Percentiles rank a stretch among this genome's conserved stretches.
These are phyloP conservation scores for Empidonax traillii DNA, from an alignment of 2,113 vertebrate genomes.

Conservation along the genomic window DNA sequence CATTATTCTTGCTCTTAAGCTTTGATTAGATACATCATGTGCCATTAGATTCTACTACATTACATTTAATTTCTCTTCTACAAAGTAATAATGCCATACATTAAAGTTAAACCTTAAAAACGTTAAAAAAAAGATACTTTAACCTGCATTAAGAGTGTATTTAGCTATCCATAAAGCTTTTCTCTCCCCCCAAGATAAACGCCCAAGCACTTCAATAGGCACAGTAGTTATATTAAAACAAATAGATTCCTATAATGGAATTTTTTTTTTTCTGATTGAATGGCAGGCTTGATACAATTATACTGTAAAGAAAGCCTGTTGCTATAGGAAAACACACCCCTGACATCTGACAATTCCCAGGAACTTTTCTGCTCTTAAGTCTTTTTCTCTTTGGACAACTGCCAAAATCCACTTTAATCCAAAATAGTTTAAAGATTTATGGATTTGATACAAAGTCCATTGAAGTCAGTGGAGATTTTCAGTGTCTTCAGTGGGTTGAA, in stretches of 20 bases:
- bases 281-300: not conserved
- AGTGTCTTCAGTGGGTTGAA: not conserved
- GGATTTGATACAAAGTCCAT: not conserved
- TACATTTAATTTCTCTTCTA: constrained; percentile 43
- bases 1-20: constrained; percentile 31
- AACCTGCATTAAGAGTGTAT: constrained; percentile 22
- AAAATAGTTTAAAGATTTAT: not conserved
- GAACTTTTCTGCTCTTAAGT: not conserved
- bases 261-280: not conserved
- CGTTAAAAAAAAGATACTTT: constrained; percentile 25
- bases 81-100: constrained; percentile 23
- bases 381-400: constrained; percentile 22
- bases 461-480: constrained; percentile 4
- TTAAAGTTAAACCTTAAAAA: constrained; percentile 54
- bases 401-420: constrained; percentile 39
- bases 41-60: constrained; percentile 7
- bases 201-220: constrained; percentile 8
- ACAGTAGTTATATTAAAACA: constrained; percentile 34
- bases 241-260: constrained; percentile 1
- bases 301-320: not conserved
- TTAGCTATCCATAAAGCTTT: constrained; percentile 48
- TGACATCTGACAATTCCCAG: not conserved
- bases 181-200: constrained; percentile 38
- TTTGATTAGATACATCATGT: constrained; percentile 37
- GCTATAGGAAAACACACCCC: not conserved